Conservation (phyloP, 1,140 invertebrate genomes). For the Drosophila lini region DNA sequence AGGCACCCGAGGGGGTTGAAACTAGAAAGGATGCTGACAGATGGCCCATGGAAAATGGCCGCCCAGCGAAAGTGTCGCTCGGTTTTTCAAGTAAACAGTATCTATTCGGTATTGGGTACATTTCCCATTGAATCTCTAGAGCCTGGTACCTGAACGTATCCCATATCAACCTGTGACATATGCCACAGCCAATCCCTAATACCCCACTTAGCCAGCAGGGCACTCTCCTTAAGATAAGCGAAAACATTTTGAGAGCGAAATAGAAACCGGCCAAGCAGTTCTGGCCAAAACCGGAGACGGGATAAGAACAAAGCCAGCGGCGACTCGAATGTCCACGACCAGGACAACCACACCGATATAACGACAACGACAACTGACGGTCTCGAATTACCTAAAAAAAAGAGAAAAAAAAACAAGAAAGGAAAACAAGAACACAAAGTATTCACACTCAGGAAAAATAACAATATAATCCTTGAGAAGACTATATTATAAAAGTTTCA, state of each 20-base stretch:
- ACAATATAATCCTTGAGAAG: constrained; percentile 6
- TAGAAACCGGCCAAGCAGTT: constrained; percentile 55
- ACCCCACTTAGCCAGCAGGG: constrained; percentile 35
- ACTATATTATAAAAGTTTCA: too few relatives aligned
- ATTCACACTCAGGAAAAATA: constrained; percentile 29
- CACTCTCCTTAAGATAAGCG: constrained; percentile 55
- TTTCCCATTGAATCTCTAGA: constrained; percentile 6
- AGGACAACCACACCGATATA: constrained; percentile 36
- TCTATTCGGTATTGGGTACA: constrained; percentile 8
- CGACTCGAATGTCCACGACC: constrained; percentile 47
- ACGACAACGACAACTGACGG: constrained; percentile 46
- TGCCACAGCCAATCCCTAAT: constrained; percentile 34
- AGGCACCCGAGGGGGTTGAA: constrained; percentile 35
- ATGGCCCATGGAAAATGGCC: constrained; percentile 37
- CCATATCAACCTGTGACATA: constrained; percentile 40
- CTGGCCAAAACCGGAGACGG: constrained; percentile 36
- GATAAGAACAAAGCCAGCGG: constrained; percentile 42
- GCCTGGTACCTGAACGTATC: constrained; percentile 32
- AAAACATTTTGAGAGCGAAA: constrained; percentile 67
- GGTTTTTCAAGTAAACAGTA: constrained; percentile 13
- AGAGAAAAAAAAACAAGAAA: constrained; percentile 23
- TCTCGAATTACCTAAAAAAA: constrained; percentile 70
- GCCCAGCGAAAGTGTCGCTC: constrained; percentile 18
- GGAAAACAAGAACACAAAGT: constrained; percentile 12
- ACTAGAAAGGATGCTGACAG: constrained; percentile 42